Conservation (phyloP, 1,140 invertebrate species). For the Panagrolaimus sp. region DNA sequence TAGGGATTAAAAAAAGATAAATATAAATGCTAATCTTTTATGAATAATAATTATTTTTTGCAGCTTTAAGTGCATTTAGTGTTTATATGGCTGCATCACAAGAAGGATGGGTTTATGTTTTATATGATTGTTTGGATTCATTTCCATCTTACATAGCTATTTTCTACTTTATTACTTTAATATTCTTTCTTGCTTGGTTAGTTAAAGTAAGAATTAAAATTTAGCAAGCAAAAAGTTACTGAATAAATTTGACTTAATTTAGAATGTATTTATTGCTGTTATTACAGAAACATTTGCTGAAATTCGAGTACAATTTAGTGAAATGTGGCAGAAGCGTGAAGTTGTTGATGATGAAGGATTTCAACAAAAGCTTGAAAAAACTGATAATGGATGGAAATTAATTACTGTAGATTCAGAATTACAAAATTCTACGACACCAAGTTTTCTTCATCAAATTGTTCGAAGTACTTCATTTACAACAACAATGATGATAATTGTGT, state of each 20-base stretch:
- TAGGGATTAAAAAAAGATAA: conserved; percentile 7
- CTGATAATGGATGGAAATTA: conserved; percentile 52
- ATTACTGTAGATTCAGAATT: conserved; percentile 67
- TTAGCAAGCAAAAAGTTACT: neutral
- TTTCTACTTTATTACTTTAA: conserved; percentile 96
- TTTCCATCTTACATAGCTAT: conserved; percentile 89
- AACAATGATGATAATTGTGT: conserved; percentile 40
- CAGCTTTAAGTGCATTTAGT: conserved; percentile 69
- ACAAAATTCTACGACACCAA: conserved; percentile 75
- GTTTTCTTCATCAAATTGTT: conserved; percentile 68
- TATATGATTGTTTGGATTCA: conserved; percentile 96
- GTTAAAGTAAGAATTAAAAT: conserved; percentile 70
- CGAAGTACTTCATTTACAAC: conserved; percentile 43
- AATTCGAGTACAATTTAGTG: conserved; percentile 97
- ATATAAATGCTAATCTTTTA: no score
- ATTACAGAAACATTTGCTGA: conserved; percentile 99
- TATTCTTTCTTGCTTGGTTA: conserved; percentile 97
- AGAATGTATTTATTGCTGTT: conserved; percentile 98
- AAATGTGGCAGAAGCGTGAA: conserved; percentile 92
- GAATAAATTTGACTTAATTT: conserved; percentile 18
- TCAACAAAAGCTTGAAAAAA: conserved; percentile 69
- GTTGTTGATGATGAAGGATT: conserved; percentile 47
- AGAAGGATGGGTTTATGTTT: conserved; percentile 99
- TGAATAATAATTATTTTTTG: conserved; percentile 25
- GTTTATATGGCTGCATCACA: conserved; percentile 98